Evolutionary conservation across 1,140 invertebrate species (phyloP).

Genomic region (Macrosteles quadrilineatus): DNA sequence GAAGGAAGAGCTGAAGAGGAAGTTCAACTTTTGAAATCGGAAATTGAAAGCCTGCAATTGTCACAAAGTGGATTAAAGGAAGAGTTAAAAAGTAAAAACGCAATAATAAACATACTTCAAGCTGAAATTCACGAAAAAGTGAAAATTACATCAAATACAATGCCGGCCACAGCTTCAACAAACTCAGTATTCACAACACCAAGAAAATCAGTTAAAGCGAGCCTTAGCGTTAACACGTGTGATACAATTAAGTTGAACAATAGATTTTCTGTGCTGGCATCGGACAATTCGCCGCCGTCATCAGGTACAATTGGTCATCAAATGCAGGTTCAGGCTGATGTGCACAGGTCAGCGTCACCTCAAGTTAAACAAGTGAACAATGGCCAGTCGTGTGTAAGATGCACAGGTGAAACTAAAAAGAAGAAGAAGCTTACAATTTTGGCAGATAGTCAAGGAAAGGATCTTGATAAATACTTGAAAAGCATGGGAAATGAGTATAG

Average conservation of each 20-base stretch:
- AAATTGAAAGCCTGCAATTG: not conserved
- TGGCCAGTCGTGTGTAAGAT: not conserved
- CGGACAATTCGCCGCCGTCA: not conserved
- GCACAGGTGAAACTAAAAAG: not conserved
- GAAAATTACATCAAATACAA: not conserved
- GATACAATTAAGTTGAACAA: not conserved
- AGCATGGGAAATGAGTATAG: not conserved
- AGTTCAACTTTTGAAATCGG: not conserved
- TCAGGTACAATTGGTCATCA: not conserved
- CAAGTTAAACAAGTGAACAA: not conserved
- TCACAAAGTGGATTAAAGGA: not conserved
- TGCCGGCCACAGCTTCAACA: not conserved
- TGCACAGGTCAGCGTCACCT: not conserved
- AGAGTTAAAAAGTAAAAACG: not conserved
- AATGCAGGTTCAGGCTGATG: not conserved
- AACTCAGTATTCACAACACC: not conserved
- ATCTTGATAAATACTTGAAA: not conserved
- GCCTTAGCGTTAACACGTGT: not conserved
- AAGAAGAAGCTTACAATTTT: not conserved
- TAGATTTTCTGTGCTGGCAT: not conserved
- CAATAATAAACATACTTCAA: not conserved
- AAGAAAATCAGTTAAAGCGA: not conserved
- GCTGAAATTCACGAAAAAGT: not conserved
- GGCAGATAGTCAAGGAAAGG: constrained; percentile 18
- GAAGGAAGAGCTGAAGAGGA: constrained; percentile 9